Evolutionary conservation across 2,888 invertebrate species (phyloP).

Genomic region (Strigamia crassipes): DNA sequence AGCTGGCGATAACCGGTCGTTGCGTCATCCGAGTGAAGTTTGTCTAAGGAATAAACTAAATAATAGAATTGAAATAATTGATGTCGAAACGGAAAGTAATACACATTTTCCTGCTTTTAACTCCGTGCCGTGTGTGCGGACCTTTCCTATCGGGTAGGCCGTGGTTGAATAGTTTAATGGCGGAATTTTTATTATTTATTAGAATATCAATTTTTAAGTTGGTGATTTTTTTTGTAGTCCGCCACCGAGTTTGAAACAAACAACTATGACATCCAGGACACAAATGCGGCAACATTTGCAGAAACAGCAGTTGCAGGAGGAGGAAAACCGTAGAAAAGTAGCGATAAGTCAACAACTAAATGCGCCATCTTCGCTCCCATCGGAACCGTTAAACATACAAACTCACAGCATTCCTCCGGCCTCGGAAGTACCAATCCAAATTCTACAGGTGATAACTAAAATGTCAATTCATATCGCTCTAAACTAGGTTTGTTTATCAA

Average conservation of each 20-base stretch:
- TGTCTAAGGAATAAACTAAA: neutral
- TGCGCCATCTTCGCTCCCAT: neutral
- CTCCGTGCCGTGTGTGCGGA: neutral
- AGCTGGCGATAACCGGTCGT: neutral
- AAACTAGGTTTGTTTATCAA: neutral
- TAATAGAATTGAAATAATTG: neutral
- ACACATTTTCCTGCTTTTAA: neutral
- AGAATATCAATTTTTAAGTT: neutral
- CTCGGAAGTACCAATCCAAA: slow-evolving; percentile 36
- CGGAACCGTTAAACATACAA: slow-evolving; percentile 5
- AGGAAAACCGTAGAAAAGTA: slow-evolving; percentile 13
- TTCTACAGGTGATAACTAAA: slow-evolving; percentile 27
- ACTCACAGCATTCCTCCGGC: neutral
- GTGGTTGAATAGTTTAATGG: neutral
- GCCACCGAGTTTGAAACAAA: slow-evolving; percentile 37
- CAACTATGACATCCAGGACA: slow-evolving; percentile 42
- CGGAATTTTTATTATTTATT: neutral
- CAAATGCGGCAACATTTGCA: slow-evolving; percentile 34
- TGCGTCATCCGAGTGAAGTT: neutral
- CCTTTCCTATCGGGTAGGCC: neutral
- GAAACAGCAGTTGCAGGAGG: slow-evolving; percentile 32
- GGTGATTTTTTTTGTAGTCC: slow-evolving; percentile 13
- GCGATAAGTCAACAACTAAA: neutral
- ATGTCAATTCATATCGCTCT: too few relatives aligned
- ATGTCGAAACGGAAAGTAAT: neutral